Percentiles rank a stretch among this genome's conserved stretches.
Evolutionary conservation across 2,888 invertebrate species (phyloP).

Genomic region (Protophormia terraenovae): DNA sequence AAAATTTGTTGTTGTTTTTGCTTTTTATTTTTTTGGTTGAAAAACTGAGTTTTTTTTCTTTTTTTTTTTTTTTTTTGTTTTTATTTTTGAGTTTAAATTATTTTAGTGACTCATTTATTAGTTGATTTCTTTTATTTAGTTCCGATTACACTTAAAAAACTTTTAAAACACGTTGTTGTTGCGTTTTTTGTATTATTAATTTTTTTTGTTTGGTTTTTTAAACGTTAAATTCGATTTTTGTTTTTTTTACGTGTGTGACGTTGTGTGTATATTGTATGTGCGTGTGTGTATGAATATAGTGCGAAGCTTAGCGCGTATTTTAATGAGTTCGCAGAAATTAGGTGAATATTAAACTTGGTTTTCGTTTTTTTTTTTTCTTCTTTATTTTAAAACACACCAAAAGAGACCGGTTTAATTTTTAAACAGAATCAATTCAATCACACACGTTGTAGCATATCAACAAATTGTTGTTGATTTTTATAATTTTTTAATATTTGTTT

Average conservation of each 20-base stretch:
- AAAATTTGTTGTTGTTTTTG: conserved; percentile 40
- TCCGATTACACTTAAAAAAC: conserved; percentile 56
- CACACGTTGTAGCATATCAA: conserved; percentile 43
- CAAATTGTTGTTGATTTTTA: conserved; percentile 46
- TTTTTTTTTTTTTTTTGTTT: background rate
- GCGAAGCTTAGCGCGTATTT: conserved; percentile 67
- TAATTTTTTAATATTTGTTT: conserved; percentile 20
- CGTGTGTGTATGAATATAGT: conserved; percentile 20
- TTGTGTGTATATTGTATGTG: conserved; percentile 8
- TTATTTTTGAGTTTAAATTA: conserved; percentile 7
- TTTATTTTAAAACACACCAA: conserved; percentile 34
- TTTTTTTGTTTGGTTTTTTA: conserved; percentile 26
- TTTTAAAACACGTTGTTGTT: conserved; percentile 33
- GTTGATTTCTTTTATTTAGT: conserved; percentile 48
- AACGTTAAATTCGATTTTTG: conserved; percentile 45
- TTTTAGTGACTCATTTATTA: conserved; percentile 56
- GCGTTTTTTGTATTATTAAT: conserved; percentile 31
- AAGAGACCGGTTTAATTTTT: conserved; percentile 61
- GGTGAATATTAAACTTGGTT: conserved; percentile 49
- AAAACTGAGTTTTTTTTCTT: conserved; percentile 13
- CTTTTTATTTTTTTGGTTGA: background rate
- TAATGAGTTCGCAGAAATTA: conserved; percentile 72
- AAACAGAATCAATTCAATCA: conserved; percentile 51
- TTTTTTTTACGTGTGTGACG: conserved; percentile 6
- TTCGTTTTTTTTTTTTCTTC: conserved; percentile 15